Base-by-base conservation (phyloP, 1,140 invertebrate genomes). In the Drosophila athabasca region DNA sequence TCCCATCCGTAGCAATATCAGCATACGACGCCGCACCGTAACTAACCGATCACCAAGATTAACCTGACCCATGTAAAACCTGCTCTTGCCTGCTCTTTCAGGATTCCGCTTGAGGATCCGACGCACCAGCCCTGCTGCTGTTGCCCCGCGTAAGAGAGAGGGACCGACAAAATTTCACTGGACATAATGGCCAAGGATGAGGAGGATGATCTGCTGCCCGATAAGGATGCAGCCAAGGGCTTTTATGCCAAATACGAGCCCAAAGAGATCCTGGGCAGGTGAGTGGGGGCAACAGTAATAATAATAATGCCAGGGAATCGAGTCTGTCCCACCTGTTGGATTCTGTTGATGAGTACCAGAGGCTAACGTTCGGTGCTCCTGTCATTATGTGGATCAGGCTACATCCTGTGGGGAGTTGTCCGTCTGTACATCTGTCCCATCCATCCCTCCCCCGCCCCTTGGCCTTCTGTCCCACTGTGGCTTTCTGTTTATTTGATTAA, bases 171-270 rank as follows among this genome's bases (percentile, higher is more conserved):
- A 75, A 91, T 91, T 91, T 90, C 89, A 71, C 90, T 80, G 62
- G 77, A 76, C 74, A 48, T 78, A 67, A 91, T 91, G 90, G 96
- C 95, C 44, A 96, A 96, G 92, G 95, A 95, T 78, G 96, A 97
- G 91, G 94, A 94, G 57, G 95, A 96, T 76, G 96, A 97, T 91
- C 93, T 95, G 89, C 92, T 97, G 62, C 96, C 96, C 6, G 96
- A 97, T 92, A 96, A 97, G 93, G 96, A 97, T 93, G 96, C 96
- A 65, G 96, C 96, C 6, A 97, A 97, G 92, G 96, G 96, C 87
- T 99, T 99, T 92, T 99, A 99, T 92, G 97, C 97, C 13, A 98
- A 98, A 93, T 99, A 99, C 92, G 98, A 99, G 92, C 97, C 98
- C 3, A 99, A 99, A 92, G 98, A 99, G 93, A 96, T 99, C 77